Evolutionary conservation across 2,797 vertebrate genomes (phyloP).

Genomic region (Cuculus canorus): DNA sequence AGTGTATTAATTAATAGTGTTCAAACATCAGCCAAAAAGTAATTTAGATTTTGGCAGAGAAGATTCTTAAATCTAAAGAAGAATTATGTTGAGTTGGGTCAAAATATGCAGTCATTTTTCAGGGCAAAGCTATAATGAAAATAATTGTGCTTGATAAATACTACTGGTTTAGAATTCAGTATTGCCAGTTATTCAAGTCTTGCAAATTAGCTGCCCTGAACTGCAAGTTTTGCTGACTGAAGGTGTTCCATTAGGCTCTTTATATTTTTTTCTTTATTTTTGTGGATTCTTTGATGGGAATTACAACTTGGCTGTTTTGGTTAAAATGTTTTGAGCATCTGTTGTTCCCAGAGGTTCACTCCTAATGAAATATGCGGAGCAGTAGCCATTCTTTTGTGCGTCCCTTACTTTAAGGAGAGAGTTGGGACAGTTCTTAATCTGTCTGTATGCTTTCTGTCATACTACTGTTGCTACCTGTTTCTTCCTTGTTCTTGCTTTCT

Average conservation of each 20-base stretch:
- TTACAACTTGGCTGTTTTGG: neutral
- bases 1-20: neutral
- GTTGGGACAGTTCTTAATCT: neutral
- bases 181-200: neutral
- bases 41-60: neutral
- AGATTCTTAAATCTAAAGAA: neutral
- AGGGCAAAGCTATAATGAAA: neutral
- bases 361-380: neutral
- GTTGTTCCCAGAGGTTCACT: neutral
- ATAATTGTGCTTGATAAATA: neutral
- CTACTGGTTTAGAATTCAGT: neutral
- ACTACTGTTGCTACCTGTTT: neutral
- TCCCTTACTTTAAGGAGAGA: neutral
- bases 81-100: neutral
- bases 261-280: neutral
- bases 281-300: neutral
- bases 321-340: neutral
- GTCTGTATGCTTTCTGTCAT: neutral
- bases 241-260: neutral
- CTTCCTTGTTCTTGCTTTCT: neutral
- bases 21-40: slow-evolving; percentile 2
- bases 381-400: neutral
- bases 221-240: neutral
- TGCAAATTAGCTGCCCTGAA: neutral
- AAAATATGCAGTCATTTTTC: neutral